phyloP scores from a whole-genome alignment of 2,888 invertebrate genomes.

The Aporophyla lueneburgensis region DNA sequence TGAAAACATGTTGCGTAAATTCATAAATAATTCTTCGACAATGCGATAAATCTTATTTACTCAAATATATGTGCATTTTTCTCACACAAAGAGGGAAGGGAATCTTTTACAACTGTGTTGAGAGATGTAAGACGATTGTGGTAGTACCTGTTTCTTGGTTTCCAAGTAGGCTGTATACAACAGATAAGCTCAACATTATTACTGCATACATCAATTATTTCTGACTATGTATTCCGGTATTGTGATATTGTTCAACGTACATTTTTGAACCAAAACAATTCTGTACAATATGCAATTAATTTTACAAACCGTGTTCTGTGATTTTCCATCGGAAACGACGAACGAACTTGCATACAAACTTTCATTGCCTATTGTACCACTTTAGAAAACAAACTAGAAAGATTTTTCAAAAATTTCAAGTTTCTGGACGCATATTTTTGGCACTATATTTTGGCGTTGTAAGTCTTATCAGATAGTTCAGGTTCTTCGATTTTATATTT shows the following conservation, averaged over 20 bases:
- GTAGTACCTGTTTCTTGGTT: background rate
- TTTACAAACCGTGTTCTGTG: background rate
- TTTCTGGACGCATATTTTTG: background rate
- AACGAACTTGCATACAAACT: background rate
- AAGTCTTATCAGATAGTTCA: background rate
- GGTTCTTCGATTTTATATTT: background rate
- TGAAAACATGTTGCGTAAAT: slow-evolving; percentile 19
- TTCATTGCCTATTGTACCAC: background rate
- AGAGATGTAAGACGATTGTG: slow-evolving; percentile 3
- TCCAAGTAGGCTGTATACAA: background rate
- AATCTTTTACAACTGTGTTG: slow-evolving; percentile 12
- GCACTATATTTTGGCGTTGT: background rate
- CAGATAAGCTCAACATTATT: too few relatives aligned
- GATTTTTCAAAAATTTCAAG: too few relatives aligned
- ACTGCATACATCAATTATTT: background rate
- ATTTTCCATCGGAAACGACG: background rate
- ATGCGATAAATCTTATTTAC: slow-evolving; percentile 45
- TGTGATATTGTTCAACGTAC: background rate
- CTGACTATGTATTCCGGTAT: background rate
- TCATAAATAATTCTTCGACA: slow-evolving; percentile 48
- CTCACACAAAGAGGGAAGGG: background rate
- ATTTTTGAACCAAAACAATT: too few relatives aligned
- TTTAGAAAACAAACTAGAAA: too few relatives aligned
- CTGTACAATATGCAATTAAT: background rate
- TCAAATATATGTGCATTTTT: slow-evolving; percentile 51